Percentiles rank a stretch among this genome's conserved stretches.
These are phyloP conservation scores for Peromyscus attwateri DNA, from an alignment of 2,797 vertebrate genomes.

Conservation along the genomic window DNA sequence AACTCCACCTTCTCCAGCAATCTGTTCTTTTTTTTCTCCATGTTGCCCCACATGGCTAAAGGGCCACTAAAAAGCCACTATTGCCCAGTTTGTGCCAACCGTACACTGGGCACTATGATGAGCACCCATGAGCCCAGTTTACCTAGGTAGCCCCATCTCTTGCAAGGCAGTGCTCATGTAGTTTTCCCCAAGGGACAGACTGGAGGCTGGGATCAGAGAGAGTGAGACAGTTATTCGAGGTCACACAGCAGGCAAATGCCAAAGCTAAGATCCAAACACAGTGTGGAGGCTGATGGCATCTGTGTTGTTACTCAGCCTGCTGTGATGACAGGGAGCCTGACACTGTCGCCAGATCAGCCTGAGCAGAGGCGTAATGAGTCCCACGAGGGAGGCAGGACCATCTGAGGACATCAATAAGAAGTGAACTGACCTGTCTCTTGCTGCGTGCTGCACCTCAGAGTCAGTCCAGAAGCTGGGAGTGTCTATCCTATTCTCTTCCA, in stretches of 20 bases:
- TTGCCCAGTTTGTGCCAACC: background rate
- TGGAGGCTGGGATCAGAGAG: background rate
- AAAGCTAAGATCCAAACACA: background rate
- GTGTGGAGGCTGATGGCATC: background rate
- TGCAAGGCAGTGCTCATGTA: rapidly evolving
- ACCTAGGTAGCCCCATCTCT: rapidly evolving
- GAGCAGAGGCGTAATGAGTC: background rate
- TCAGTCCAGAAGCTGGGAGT: background rate
- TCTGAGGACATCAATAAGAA: background rate
- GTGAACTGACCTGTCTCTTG: background rate
- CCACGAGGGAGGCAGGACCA: background rate
- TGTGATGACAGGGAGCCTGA: rapidly evolving
- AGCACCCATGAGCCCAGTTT: rapidly evolving
- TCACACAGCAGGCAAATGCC: background rate
- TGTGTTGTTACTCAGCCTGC: background rate
- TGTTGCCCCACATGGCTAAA: background rate
- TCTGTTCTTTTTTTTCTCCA: background rate
- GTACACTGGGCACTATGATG: rapidly evolving
- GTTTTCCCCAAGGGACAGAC: background rate
- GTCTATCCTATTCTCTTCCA: background rate
- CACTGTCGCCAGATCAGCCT: background rate
- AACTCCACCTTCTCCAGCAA: background rate
- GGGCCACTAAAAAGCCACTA: background rate
- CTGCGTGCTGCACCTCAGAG: background rate
- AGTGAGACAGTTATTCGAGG: background rate